Conservation (phyloP, 2,888 invertebrate species). For the Ormyrus rosae region DNA sequence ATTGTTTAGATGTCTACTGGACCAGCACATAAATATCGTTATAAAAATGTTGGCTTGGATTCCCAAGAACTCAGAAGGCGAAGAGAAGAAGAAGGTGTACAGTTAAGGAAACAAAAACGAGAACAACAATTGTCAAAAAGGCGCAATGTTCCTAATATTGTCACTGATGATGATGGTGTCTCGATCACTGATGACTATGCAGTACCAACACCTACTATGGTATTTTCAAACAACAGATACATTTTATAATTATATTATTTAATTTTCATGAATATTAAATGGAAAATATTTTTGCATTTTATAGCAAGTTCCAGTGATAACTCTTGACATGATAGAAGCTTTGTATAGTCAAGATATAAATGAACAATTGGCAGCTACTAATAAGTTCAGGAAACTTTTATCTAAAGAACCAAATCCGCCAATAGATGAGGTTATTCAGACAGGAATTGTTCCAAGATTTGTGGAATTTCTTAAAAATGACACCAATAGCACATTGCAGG, state of each 20-base stretch:
- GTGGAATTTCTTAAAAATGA: slow-evolving; percentile 92
- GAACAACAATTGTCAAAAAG: slow-evolving; percentile 96
- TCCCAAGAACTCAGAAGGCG: slow-evolving; percentile 93
- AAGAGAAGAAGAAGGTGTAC: slow-evolving; percentile 97
- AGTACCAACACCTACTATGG: slow-evolving; percentile 40
- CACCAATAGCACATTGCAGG: slow-evolving; percentile 91
- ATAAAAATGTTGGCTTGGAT: slow-evolving; percentile 95
- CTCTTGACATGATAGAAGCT: slow-evolving; percentile 89
- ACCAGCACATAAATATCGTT: slow-evolving; percentile 90
- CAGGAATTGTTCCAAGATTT: slow-evolving; percentile 95
- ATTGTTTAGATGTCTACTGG: slow-evolving; percentile 84
- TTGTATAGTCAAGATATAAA: slow-evolving; percentile 86
- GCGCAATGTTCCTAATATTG: slow-evolving; percentile 84
- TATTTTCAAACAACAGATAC: slow-evolving; percentile 14
- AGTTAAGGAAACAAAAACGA: slow-evolving; percentile 95
- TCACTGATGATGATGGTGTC: slow-evolving; percentile 69
- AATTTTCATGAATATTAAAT: slow-evolving; percentile 17
- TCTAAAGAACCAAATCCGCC: slow-evolving; percentile 98
- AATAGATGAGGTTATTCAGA: slow-evolving; percentile 96
- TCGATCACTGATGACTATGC: slow-evolving; percentile 66
- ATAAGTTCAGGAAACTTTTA: slow-evolving; percentile 94
- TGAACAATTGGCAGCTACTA: slow-evolving; percentile 91
- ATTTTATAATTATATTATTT: slow-evolving; percentile 21
- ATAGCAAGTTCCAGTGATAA: slow-evolving; percentile 80
- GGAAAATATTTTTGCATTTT: slow-evolving; percentile 58